A percentile compares a stretch with the other conserved stretches of the same genome.
Conservation (phyloP, 1,140 invertebrate species). For the Archivesica marissinica region DNA sequence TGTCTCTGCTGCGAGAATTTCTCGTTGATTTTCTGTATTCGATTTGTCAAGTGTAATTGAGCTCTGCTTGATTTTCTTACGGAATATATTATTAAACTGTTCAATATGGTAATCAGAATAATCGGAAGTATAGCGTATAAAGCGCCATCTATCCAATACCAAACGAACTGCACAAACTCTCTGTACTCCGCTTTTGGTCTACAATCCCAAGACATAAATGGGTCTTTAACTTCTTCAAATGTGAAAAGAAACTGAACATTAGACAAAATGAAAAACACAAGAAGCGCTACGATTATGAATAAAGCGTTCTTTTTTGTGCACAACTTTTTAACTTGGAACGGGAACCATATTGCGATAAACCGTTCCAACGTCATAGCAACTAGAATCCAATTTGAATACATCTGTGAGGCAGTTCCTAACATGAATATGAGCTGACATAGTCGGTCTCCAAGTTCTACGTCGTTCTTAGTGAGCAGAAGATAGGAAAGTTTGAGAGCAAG, state of each 20-base stretch:
- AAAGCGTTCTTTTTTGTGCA: slow-evolving; percentile 60
- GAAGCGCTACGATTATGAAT: slow-evolving; percentile 58
- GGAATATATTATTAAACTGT: slow-evolving; percentile 71
- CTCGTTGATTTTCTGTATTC: slow-evolving; percentile 65
- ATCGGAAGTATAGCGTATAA: slow-evolving; percentile 71
- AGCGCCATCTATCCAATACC: slow-evolving; percentile 74
- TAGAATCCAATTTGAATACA: slow-evolving; percentile 77
- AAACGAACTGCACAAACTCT: slow-evolving; percentile 58
- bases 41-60: slow-evolving; percentile 64
- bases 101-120: slow-evolving; percentile 66
- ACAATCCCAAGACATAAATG: slow-evolving; percentile 62
- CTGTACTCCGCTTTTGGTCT: slow-evolving; percentile 31
- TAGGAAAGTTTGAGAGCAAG: slow-evolving; percentile 69
- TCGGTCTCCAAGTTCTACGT: slow-evolving; percentile 60
- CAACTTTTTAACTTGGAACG: slow-evolving; percentile 70
- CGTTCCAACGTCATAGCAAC: slow-evolving; percentile 78
- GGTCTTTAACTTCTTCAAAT: slow-evolving; percentile 42
- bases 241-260: slow-evolving; percentile 68
- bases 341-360: slow-evolving; percentile 78
- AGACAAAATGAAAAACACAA: slow-evolving; percentile 58
- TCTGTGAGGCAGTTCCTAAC: slow-evolving; percentile 69
- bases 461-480: slow-evolving; percentile 61
- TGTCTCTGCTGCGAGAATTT: slow-evolving; percentile 69
- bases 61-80: slow-evolving; percentile 63
- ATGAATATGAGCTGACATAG: slow-evolving; percentile 70